A percentile compares a stretch with the other conserved stretches of the same genome.
Conservation (phyloP, 2,888 invertebrate genomes). For the Balanococcus diminutus region DNA sequence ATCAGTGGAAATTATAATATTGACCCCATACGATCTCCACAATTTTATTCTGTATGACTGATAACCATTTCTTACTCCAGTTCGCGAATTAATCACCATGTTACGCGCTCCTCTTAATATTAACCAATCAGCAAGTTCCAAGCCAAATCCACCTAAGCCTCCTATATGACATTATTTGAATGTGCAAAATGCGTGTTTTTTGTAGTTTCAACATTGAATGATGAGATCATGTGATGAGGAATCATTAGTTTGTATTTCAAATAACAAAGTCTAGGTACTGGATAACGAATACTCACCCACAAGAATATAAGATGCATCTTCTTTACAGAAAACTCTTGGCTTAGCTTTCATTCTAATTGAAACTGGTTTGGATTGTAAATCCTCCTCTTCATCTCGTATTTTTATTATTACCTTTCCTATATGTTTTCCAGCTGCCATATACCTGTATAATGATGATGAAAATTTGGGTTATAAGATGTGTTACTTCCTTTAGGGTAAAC, state of each 20-base stretch:
- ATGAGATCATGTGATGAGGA: too few species aligned
- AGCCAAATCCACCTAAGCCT: conserved; percentile 69
- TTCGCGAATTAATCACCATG: conserved; percentile 66
- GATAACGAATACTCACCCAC: conserved; percentile 63
- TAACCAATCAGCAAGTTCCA: conserved; percentile 67
- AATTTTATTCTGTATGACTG: conserved; percentile 64
- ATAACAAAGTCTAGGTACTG: too few species aligned
- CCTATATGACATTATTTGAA: conserved; percentile 64
- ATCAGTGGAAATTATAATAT: conserved; percentile 71
- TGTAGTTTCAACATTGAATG: too few species aligned
- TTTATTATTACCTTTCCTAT: conserved; percentile 75
- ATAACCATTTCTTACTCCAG: conserved; percentile 66
- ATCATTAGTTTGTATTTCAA: too few species aligned
- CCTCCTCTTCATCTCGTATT: conserved; percentile 63
- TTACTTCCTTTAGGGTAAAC: too few species aligned
- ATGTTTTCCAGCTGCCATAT: conserved; percentile 74
- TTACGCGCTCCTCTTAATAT: conserved; percentile 66
- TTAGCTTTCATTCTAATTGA: conserved; percentile 60
- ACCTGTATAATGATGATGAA: not conserved
- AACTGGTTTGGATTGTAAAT: conserved; percentile 46
- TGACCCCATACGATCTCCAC: conserved; percentile 75
- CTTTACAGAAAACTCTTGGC: conserved; percentile 64
- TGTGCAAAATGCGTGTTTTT: too few species aligned
- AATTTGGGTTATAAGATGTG: not conserved
- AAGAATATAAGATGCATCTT: conserved; percentile 64